Base-by-base conservation (phyloP, 1,140 invertebrate species). In the Bombus turneri region DNA sequence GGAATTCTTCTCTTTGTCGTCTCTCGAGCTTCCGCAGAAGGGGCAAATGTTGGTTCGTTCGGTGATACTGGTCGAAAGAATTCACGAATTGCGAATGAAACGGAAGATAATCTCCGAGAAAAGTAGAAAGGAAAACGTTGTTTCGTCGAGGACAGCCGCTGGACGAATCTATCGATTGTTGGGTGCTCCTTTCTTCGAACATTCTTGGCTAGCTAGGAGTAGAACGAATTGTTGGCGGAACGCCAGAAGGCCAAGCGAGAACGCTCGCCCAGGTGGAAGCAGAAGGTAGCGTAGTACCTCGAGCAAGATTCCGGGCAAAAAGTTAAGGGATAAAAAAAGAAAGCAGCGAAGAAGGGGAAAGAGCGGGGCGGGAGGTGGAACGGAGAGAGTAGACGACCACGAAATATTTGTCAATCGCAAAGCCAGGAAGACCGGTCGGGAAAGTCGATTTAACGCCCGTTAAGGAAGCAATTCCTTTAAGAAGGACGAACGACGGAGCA, bases 381-480 rank as follows among this genome's bases (percentile, higher is more conserved):
- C 39, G 62, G 25, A 57, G 5, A 39, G 31, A 64, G 72, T 25
- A 57, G 87, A 87, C 59, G 47, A 89, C 85, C 88, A 80, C 88
- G 86, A 90, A 90, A 90, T 90, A 90, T 90, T 88, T 90, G 89
- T 90, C 88, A 90, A 88, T 90, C 89, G 88, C 83, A 87, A 85
- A 82, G 81, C 68, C 64, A 47, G 71, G 76, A 87, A 59, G 78
- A 86, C 39, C 88, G 69, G 75, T 25, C 43, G 85, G 85, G 75
- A 88, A 91, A 91, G 90, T 91, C 90, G 89, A 91, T 91, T 91
- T 91, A 91, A 91, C 89, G 89, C 89, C 90, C 90, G 89, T 91
- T 91, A 90, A 88, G 87, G 89, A 90, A 91, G 87, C 85, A 90
- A 91, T 91, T 91, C 85, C 87, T 91, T 90, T 88, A 91, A 88